Evolutionary conservation across 1,140 invertebrate genomes (phyloP).

Genomic region (Bombus superbus): DNA sequence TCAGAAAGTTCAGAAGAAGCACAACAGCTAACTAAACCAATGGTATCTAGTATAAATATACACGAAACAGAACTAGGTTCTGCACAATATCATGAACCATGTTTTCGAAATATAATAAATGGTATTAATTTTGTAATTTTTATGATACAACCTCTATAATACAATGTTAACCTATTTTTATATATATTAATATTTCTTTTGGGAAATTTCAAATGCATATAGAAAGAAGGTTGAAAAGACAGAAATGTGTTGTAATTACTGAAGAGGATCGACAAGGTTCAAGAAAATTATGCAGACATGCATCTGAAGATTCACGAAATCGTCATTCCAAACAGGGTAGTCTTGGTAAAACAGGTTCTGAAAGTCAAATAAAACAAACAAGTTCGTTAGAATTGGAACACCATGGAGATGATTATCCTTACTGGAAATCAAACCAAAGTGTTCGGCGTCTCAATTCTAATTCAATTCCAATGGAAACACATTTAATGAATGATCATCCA

Average conservation of each 20-base stretch:
- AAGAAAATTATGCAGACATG: constrained; percentile 75
- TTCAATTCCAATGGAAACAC: constrained; percentile 77
- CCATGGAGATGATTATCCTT: constrained; percentile 75
- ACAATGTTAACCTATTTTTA: not conserved
- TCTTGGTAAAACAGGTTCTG: constrained; percentile 80
- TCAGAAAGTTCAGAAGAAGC: constrained; percentile 90
- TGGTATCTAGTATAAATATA: constrained; percentile 73
- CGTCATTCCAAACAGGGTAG: constrained; percentile 76
- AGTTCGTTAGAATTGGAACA: constrained; percentile 79
- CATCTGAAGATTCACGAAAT: constrained; percentile 77
- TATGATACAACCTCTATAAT: not conserved
- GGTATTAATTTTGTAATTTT: constrained; percentile 63
- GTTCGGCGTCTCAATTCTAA: constrained; percentile 75
- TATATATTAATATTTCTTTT: constrained; percentile 34
- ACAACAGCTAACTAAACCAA: constrained; percentile 75
- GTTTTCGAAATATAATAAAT: constrained; percentile 70
- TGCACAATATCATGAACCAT: constrained; percentile 70
- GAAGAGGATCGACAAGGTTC: constrained; percentile 71
- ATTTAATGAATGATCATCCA: constrained; percentile 76
- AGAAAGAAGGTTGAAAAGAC: constrained; percentile 72
- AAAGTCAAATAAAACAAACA: constrained; percentile 81
- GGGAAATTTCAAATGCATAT: constrained; percentile 21
- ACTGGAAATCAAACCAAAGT: constrained; percentile 79
- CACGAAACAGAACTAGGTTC: constrained; percentile 75
- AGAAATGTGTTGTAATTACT: constrained; percentile 73